Base-by-base conservation (phyloP, 2,113 vertebrate species). In the Limanda limanda region DNA sequence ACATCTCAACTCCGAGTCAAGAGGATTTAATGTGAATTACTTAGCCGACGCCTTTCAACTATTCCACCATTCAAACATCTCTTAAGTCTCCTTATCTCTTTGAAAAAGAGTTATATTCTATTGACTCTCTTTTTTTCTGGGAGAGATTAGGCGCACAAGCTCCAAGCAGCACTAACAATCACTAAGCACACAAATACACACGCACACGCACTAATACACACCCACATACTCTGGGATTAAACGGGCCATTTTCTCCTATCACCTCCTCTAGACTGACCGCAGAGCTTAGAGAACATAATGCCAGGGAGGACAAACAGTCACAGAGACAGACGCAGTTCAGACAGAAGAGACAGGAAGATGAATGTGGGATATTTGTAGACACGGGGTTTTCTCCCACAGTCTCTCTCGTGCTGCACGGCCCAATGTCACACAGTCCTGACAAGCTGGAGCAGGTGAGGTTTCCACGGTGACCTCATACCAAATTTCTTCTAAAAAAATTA, bases 341-440 rank as follows among this genome's bases (percentile, higher is more conserved):
- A 47, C 35, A 45, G 63, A 71, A 61, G 24, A 68, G 24, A 62
- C 54, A 57, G 81, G 52, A 79, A 68, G 71, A 76, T 73, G 68
- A 86, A 89, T 87, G 62, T 72, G 65, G 74, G 63, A 68, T 78
- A 79, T 61, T 71, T 87, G 72, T 74, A 74, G 76, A 69, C 15
- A 35, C 48, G 13, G 40, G 52, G 81, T 76, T 78, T 71, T 55
- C 62, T 62, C 35, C 54, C 65, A 65, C 37, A 59, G 55, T 65
- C 18, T 58, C 42, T 57, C 68, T 76, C 57, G 58, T 52, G 58
- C 76, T 59, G n/a, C 48, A 62, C 37, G 31, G 71, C 82, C 52
- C 59, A 79, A 56, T 74, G 76, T 86, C 79, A 76, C 64, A 5
- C n/a, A 56, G 68, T 67, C 63, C 48, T 17, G 27, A 66, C 78